These are phyloP conservation scores for Anoplophora glabripennis DNA, from an alignment of 1,140 invertebrate species.

Conservation along the genomic window DNA sequence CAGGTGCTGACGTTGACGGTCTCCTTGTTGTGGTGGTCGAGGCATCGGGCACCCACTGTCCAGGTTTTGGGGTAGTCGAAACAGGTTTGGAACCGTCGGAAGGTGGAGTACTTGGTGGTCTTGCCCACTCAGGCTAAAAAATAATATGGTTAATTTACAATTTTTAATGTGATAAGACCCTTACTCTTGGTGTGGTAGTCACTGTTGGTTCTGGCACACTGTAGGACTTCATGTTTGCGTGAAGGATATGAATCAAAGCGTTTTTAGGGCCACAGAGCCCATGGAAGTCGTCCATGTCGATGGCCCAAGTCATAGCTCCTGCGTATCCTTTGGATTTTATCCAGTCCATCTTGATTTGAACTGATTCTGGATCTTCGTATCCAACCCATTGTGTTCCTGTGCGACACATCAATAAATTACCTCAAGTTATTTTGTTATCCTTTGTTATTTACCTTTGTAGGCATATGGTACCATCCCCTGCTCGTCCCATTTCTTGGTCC, in stretches of 20 bases:
- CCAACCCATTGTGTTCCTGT: conserved; percentile 84
- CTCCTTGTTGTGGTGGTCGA: conserved; percentile 23
- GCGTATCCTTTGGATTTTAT: conserved; percentile 78
- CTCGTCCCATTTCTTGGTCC: conserved; percentile 81
- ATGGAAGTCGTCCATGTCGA: conserved; percentile 83
- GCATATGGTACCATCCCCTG: conserved; percentile 79
- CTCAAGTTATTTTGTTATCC: neutral
- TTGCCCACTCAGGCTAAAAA: conserved; percentile 66
- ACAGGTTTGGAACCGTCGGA: conserved; percentile 42
- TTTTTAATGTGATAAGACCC: neutral
- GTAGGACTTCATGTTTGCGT: conserved; percentile 73
- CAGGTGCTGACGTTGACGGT: conserved; percentile 32
- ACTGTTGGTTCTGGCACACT: conserved; percentile 65
- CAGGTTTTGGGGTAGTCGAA: conserved; percentile 37
- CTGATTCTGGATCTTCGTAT: conserved; percentile 77
- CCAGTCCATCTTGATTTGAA: conserved; percentile 85
- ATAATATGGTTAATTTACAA: conserved; percentile 1
- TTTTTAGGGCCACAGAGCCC: conserved; percentile 74
- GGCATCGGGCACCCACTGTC: conserved; percentile 30
- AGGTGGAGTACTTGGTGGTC: conserved; percentile 61
- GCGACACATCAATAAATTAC: neutral
- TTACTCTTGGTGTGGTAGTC: conserved; percentile 67
- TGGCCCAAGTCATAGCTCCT: conserved; percentile 87
- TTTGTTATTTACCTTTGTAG: conserved; percentile 63
- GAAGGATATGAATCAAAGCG: conserved; percentile 66